phyloP scores from a whole-genome alignment of 2,888 invertebrate genomes.

The Crocallis elinguaria region DNA sequence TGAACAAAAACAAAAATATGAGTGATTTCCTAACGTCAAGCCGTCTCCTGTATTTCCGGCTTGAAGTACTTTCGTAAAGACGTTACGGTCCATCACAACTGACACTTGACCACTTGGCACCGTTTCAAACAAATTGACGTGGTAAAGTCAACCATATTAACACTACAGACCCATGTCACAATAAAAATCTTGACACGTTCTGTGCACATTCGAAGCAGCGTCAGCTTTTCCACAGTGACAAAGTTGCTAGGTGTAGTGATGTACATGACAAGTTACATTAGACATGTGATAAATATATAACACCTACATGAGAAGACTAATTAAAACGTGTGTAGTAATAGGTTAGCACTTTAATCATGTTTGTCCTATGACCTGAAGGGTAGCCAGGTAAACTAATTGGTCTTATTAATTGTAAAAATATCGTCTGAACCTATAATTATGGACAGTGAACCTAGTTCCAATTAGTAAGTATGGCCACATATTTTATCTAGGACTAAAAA shows the following conservation, averaged over 20 bases:
- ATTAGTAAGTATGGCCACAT: too few species aligned
- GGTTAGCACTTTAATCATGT: slow-evolving; percentile 19
- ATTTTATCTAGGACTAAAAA: too few species aligned
- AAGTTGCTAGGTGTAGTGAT: neutral
- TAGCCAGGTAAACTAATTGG: neutral
- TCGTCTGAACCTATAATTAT: neutral
- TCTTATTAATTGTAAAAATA: neutral
- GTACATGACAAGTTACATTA: slow-evolving; percentile 50
- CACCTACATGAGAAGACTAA: slow-evolving; percentile 26
- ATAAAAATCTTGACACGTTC: neutral
- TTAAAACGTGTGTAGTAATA: slow-evolving; percentile 30
- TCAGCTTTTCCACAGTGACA: slow-evolving; percentile 3
- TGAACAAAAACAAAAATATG: neutral
- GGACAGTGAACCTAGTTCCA: neutral
- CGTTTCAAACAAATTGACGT: slow-evolving; percentile 46
- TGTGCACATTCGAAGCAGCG: neutral
- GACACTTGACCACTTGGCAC: slow-evolving; percentile 51
- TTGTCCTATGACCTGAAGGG: slow-evolving; percentile 3
- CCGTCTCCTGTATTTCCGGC: slow-evolving; percentile 11
- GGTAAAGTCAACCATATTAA: slow-evolving; percentile 12
- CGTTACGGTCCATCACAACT: slow-evolving; percentile 29
- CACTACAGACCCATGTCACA: slow-evolving; percentile 12
- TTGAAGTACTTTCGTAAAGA: slow-evolving; percentile 20
- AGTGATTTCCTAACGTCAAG: neutral
- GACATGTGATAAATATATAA: slow-evolving; percentile 36